Base-by-base conservation (phyloP, 2,113 vertebrate species). In the Equus quagga region DNA sequence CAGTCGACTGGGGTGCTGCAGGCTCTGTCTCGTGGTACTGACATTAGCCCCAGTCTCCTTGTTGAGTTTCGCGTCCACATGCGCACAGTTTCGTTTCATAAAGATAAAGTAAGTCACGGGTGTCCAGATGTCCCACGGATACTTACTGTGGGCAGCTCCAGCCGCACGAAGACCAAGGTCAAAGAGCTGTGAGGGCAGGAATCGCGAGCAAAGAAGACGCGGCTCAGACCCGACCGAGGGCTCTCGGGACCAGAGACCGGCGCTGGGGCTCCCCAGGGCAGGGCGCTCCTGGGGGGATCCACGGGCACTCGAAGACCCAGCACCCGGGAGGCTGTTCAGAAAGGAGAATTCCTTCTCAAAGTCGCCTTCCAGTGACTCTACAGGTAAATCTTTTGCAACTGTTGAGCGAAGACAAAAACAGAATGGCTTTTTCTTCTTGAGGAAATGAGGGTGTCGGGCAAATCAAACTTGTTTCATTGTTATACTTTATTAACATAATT, bases 141-240 rank as follows among this genome's bases (percentile, higher is more conserved):
- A 96, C 91, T 98, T 96, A 98, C 97, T 97, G 31, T 62, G 98
- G 76, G 95, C 49, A 6, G 54, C 87, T 99, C 99, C 99, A 98
- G 98, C 98, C 11, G 98, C 97, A 54, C 98, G 98, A 92, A 99
- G 98, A 69, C 99, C 99, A 95, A 99, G 99, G 95, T 99, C 99
- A 88, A 99, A 99, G 62, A 99, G 99, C 62, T 99, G 99, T 49
- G 99, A 99, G 46, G 99, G 99, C 88, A 99, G 98, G 98, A 99
- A 99, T 85, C 98, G 98, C 0, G 98, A 96, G 6, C 98, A 98
- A 79, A 97, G 98, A n/a, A 97, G 93, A 10, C 94, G 98, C 91
- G 95, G 95, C 12, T 99, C 98, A 26, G 98, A 73, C 0, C 28
- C 92, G 19, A 94, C n/a, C 2, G 84, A 80, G 17, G 79, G 51